Percentiles rank a stretch among this genome's conserved stretches.
Evolutionary conservation across 2,113 vertebrate genomes (phyloP).

Genomic region (Aphyosemion australe): DNA sequence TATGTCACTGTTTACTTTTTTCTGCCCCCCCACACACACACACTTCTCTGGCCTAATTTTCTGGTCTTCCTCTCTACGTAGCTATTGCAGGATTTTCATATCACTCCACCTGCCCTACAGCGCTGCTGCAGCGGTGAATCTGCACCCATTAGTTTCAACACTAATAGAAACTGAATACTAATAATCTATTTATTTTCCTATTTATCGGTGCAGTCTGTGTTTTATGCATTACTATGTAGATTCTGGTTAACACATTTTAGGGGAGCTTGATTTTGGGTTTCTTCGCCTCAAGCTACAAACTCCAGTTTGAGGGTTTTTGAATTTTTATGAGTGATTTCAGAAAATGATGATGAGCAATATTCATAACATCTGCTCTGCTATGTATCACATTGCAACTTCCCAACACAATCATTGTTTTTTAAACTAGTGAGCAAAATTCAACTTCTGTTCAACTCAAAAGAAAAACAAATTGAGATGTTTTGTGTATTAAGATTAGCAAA

Average conservation of each 20-base stretch:
- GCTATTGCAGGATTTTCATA: conserved; percentile 26
- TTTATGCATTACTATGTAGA: neutral
- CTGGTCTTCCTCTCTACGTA: conserved; percentile 21
- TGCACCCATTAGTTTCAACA: neutral
- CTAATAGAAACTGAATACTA: neutral
- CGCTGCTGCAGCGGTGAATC: conserved; percentile 36
- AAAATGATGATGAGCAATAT: neutral
- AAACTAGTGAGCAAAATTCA: too few relatives aligned
- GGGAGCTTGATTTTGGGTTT: neutral
- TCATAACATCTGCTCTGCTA: too few relatives aligned
- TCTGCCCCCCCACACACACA: too few relatives aligned
- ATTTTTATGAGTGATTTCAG: neutral
- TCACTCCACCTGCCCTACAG: conserved; percentile 27
- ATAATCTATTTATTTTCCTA: neutral
- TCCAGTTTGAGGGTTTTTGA: too few relatives aligned
- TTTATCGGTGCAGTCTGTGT: neutral
- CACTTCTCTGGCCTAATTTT: conserved; percentile 43
- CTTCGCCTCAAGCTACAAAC: neutral
- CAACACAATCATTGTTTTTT: too few relatives aligned
- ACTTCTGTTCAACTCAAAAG: too few relatives aligned
- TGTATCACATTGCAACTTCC: too few relatives aligned
- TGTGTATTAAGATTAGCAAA: too few relatives aligned
- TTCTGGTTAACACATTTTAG: too few relatives aligned
- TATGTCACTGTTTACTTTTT: conserved; percentile 45
- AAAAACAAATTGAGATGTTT: too few relatives aligned